A percentile compares a stretch with the other conserved stretches of the same genome.
Evolutionary conservation across 2,888 invertebrate species (phyloP).

Genomic region (Laothoe populi): DNA sequence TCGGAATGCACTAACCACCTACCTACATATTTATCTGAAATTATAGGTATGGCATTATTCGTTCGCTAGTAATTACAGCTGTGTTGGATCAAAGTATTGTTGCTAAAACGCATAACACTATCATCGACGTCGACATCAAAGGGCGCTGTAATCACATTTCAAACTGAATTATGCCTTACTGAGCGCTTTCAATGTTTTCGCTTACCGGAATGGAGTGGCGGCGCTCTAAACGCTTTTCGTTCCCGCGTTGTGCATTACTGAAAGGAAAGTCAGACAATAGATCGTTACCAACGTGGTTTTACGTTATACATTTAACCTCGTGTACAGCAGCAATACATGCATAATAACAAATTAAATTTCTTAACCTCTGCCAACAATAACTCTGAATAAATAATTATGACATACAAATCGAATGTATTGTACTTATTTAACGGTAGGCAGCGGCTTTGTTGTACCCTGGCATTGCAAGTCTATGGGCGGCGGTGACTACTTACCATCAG

Average conservation of each 20-base stretch:
- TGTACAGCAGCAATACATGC: not conserved
- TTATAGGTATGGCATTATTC: not conserved
- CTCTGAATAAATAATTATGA: not conserved
- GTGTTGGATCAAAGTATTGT: conserved; percentile 27
- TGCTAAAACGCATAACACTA: conserved; percentile 27
- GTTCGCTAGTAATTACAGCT: conserved; percentile 16
- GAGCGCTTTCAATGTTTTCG: conserved; percentile 32
- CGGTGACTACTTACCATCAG: too few species aligned
- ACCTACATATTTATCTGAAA: too few species aligned
- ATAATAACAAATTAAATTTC: not conserved
- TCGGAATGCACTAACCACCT: too few species aligned
- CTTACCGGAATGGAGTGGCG: conserved; percentile 28
- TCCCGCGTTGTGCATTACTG: conserved; percentile 13
- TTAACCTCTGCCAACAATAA: not conserved
- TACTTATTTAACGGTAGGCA: too few species aligned
- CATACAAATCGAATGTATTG: not conserved
- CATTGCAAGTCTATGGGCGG: too few species aligned
- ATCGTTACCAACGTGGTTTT: not conserved
- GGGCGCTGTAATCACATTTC: conserved; percentile 40
- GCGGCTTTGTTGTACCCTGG: too few species aligned
- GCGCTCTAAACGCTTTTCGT: conserved; percentile 4
- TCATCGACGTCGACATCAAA: conserved; percentile 36
- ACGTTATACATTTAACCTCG: too few species aligned
- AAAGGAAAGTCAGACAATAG: conserved; percentile 4
- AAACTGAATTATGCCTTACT: conserved; percentile 41